Evolutionary conservation across 1,140 invertebrate genomes (phyloP), one percentile per base, ranked within the genome.

Genomic region (Portunus trituberculatus): DNA sequence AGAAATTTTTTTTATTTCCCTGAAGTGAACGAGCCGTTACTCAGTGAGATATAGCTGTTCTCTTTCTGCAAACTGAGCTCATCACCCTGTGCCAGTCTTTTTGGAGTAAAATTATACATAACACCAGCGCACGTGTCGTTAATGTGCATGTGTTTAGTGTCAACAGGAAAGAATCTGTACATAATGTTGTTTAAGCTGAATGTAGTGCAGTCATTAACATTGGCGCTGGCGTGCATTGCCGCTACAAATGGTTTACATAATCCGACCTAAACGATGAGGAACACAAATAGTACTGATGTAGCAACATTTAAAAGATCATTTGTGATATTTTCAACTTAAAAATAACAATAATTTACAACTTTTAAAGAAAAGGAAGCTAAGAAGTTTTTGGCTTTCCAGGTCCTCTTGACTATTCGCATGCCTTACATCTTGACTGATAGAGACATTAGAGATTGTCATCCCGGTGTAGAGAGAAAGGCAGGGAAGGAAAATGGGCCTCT

Each of bases 151-250:
- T 76, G 20, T 20, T n/a, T n/a, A 25, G 20, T n/a, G 67, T 25
- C 25, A 76, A 76, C 67, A 76, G 67, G 12, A 76, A 76, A 76
- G 6, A n/a, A 76, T 76, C 16, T n/a, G 67, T 25, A 0, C 25
- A n/a, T 76, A 76, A 76, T 76, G 67, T 76, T 76, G 20, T n/a
- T 25, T n/a, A 25, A 76, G 67, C 67, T 76, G 67, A 76, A 59
- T 59, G 52, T 20, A 59, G 52, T 59, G 52, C 52, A 76, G 67
- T 76, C 67, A 76, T 76, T 76, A 76, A 76, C 67, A 76, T 76
- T 7, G 67, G 67, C 25, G 25, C 20, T 25, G 25, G 67, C n/a
- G 67, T 20, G 52, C 16, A 20, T 59, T 59, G n/a, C 20, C 16
- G 67, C 67, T 76, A 1, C 8, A 76, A 76, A 76, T 76, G 67